Base-by-base conservation (phyloP, 2,888 invertebrate genomes). In the Strigamia crassipes region DNA sequence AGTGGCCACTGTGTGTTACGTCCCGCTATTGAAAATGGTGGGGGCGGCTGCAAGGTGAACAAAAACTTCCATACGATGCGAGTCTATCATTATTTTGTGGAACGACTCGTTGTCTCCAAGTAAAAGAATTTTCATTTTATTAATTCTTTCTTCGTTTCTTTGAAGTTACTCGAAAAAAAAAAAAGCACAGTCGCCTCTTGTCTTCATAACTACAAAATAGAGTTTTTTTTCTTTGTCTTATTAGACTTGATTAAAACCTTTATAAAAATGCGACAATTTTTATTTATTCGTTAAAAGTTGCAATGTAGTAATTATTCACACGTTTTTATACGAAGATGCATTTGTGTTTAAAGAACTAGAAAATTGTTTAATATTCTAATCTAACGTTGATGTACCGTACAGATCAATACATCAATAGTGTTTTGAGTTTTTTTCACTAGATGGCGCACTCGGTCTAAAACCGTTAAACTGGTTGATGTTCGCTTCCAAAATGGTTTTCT, bases 81-180 rank as follows among this genome's bases (percentile, higher is more conserved):
- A 61, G 61, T 18, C 61, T 61, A 61, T 61, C 61, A 61, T 61
- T 61, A 61, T 61, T 61, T 61, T 61, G 10, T 61, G 61, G 61
- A 61, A 61, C 46, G 46, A 46, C 46, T 46, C n/a, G 46, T 46
- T 61, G 18, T 61, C 61, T 61, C 18, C 61, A 61, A 61, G 23
- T 61, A 61, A 61, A 61, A 61, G 61, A 61, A 61, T 61, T 61
- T 61, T 61, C 61, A 61, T 61, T 61, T 23, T 61, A 61, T 61
- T 61, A 61, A 61, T 61, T 61, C 46, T 46, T 46, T 46, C 46
- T 46, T 46, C 46, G 46, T 61, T 21, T 61, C 61, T 23, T 61
- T 61, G 61, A 23, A 61, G 18, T 61, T 61, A 61, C 1, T n/a
- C 13, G 18, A 23, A 61, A 23, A 9, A 61, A 61, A 61, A 61